These are phyloP conservation scores for Empis stercorea DNA, from an alignment of 2,888 invertebrate species.

Conservation along the genomic window DNA sequence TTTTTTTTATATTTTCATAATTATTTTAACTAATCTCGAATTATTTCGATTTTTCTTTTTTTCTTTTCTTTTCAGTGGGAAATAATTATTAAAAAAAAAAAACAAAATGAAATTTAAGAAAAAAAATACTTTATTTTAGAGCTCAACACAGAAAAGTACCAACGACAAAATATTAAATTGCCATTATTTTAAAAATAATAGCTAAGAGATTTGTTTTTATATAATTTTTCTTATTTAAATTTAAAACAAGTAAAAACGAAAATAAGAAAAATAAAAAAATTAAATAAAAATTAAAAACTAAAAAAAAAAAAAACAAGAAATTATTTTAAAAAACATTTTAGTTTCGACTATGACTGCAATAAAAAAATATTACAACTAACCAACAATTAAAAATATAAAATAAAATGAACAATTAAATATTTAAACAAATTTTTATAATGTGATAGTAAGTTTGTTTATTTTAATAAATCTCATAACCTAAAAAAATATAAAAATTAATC, in stretches of 20 bases:
- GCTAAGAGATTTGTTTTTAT: constrained; percentile 12
- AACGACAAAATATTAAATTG: constrained; percentile 18
- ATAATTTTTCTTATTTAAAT: constrained; percentile 8
- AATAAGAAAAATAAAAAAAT: constrained; percentile 2
- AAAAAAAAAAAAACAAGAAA: not conserved
- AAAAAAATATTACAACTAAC: too few species aligned
- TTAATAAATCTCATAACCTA: constrained; percentile 4
- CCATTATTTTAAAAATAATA: constrained; percentile 27
- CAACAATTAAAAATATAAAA: not conserved
- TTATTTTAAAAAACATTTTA: constrained; percentile 4
- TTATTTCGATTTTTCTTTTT: constrained; percentile 2
- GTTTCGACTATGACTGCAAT: constrained; percentile 11
- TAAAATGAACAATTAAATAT: not conserved
- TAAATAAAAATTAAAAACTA: not conserved
- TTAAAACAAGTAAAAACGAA: constrained; percentile 5
- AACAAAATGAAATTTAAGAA: constrained; percentile 4
- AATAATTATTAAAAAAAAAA: constrained; percentile 5
- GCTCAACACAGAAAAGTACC: constrained; percentile 7
- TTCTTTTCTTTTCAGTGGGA: constrained; percentile 11
- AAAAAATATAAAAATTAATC: not conserved
- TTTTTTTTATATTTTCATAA: not conserved
- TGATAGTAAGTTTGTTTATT: constrained; percentile 11
- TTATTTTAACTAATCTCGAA: not conserved
- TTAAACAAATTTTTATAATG: constrained; percentile 6
- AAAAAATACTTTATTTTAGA: not conserved